A percentile compares a stretch with the other conserved stretches of the same genome.
These are phyloP conservation scores for Cantharis rufa DNA, from an alignment of 2,888 invertebrate genomes.

Conservation along the genomic window DNA sequence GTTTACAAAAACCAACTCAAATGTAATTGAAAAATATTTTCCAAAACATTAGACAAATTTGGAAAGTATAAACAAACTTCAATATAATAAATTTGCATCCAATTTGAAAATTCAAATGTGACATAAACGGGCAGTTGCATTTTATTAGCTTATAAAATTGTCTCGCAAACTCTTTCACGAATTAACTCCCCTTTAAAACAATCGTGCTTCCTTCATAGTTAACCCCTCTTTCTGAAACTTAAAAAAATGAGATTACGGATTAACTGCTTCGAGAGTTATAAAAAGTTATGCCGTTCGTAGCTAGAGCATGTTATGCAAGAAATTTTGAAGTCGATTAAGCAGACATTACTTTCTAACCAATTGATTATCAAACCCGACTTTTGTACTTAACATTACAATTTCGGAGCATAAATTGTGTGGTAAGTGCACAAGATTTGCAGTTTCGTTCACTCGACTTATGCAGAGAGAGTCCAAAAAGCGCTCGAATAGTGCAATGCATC, in stretches of 20 bases:
- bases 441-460: neutral
- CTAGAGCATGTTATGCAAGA: neutral
- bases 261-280: neutral
- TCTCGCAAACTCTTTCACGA: neutral
- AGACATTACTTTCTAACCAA: neutral
- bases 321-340: neutral
- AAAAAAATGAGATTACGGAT: neutral
- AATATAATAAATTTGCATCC: neutral
- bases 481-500: slow-evolving; percentile 33
- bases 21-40: no score
- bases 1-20: no score
- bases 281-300: neutral
- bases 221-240: neutral
- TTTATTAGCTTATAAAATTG: neutral
- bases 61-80: no score
- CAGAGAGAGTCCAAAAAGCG: neutral
- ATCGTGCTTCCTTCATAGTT: neutral
- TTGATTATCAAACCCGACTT: neutral
- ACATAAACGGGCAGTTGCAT: neutral
- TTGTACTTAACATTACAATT: neutral
- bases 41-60: no score
- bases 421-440: neutral
- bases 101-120: neutral
- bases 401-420: neutral
- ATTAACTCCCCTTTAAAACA: neutral